Percentiles rank a stretch among this genome's conserved stretches.
These are phyloP conservation scores for Machimus atricapillus DNA, from an alignment of 2,888 invertebrate species.

Conservation along the genomic window DNA sequence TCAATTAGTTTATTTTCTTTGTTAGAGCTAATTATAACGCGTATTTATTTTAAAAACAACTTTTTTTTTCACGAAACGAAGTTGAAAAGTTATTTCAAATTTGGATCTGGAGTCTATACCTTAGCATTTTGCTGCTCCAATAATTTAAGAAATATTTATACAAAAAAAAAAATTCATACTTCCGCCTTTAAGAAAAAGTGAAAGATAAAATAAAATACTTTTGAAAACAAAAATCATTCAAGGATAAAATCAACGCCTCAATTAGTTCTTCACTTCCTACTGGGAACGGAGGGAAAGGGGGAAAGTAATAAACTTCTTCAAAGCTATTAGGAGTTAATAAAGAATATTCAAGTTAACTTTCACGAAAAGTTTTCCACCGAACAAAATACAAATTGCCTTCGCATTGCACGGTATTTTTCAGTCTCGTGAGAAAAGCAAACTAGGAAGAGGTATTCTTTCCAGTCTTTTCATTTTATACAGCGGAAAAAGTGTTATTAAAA, in stretches of 20 bases:
- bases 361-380: background rate
- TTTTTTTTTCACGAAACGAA: background rate
- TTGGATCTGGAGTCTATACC: background rate
- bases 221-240: background rate
- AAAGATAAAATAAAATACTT: background rate
- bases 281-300: background rate
- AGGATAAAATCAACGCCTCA: background rate
- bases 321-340: background rate
- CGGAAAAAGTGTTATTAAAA: background rate
- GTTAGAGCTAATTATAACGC: background rate
- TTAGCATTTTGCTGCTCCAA: background rate
- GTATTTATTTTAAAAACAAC: background rate
- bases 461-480: background rate
- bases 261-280: background rate
- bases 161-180: background rate
- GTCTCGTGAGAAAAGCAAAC: background rate
- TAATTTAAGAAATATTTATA: background rate
- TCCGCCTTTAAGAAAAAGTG: background rate
- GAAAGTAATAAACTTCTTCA: background rate
- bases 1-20: background rate
- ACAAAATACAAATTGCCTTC: background rate
- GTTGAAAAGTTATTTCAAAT: background rate
- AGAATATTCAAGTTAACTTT: background rate
- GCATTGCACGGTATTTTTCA: background rate
- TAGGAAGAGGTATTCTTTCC: background rate